Percentiles rank a stretch among this genome's conserved stretches.
These are phyloP conservation scores for Ciconia nigra DNA, from an alignment of 2,797 vertebrate genomes.

Conservation along the genomic window DNA sequence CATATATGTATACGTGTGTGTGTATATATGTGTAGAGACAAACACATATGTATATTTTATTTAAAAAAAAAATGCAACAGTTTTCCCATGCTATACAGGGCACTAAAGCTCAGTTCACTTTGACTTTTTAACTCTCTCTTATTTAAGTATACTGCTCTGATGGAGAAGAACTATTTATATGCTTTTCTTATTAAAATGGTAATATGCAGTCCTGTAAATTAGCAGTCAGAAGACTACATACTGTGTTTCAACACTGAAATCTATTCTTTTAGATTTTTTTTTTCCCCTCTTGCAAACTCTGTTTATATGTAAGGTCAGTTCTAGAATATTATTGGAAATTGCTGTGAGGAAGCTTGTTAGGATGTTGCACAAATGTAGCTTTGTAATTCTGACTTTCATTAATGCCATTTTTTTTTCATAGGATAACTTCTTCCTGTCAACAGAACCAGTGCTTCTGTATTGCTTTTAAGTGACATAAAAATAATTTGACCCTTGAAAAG, in stretches of 20 bases:
- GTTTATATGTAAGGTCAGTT: background rate
- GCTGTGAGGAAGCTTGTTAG: background rate
- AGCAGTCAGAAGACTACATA: background rate
- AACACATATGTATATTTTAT: background rate
- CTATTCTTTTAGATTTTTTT: background rate
- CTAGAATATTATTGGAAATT: background rate
- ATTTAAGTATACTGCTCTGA: background rate
- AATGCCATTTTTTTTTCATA: background rate
- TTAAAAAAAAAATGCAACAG: background rate
- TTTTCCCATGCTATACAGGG: background rate
- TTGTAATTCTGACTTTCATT: background rate
- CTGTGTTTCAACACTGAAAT: background rate
- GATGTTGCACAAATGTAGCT: background rate
- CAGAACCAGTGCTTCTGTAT: background rate
- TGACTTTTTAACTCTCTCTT: background rate
- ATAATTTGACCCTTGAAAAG: background rate
- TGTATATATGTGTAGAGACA: background rate
- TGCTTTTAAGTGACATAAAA: background rate
- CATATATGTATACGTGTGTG: too few species aligned
- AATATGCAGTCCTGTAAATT: background rate
- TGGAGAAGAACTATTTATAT: background rate
- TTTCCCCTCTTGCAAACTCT: background rate
- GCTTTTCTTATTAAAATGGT: background rate
- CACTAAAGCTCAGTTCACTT: background rate
- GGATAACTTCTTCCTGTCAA: background rate